Evolutionary conservation across 2,888 invertebrate species (phyloP), one percentile per base, ranked within the genome.

Genomic region (Tineola bisselliella): DNA sequence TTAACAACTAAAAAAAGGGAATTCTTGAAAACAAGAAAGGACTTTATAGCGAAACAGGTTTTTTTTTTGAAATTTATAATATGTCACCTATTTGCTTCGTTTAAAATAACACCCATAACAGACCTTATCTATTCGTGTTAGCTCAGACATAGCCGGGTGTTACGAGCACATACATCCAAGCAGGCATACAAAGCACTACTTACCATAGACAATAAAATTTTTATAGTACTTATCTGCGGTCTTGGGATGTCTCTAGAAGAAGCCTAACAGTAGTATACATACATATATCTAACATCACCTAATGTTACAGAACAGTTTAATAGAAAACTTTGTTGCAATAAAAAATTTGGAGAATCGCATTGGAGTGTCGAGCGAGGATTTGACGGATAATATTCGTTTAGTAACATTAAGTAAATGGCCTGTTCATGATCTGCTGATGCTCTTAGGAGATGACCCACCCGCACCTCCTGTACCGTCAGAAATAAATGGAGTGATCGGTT

Each of bases 351-450:
- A 84, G 64, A 65, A 67, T 1, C 70, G 74, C 0, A 71, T 72
- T 0, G 76, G 87, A 0, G 65, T 70, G 0, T 59, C 66, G 0
- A 64, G 67, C 1, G 84, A 80, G 1, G 75, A 79, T 1, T 62
- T 69, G 6, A 63, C 83, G 15, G 73, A 76, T 0, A 82, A 84
- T 1, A 67, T 88, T 4, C 75, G 82, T 1, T 65, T 79, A 6
- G 65, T 89, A 57, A 83, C 87, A 1, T 74, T 88, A 48, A 79
- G 70, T 31, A 67, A 68, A 33, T 84, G 84, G 84, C 75, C 81
- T 0, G 75, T 80, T 0, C 78, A 84, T 61, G 84, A 84, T 64
- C 67, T 84, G 61, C 69, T 83, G 31, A 65, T 84, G 62, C 71
- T 82, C 1, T 64, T 81, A 8, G 71, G 79, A 6, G 74, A 52